Conservation (phyloP, 2,888 invertebrate species). For the Plebejus anna region DNA sequence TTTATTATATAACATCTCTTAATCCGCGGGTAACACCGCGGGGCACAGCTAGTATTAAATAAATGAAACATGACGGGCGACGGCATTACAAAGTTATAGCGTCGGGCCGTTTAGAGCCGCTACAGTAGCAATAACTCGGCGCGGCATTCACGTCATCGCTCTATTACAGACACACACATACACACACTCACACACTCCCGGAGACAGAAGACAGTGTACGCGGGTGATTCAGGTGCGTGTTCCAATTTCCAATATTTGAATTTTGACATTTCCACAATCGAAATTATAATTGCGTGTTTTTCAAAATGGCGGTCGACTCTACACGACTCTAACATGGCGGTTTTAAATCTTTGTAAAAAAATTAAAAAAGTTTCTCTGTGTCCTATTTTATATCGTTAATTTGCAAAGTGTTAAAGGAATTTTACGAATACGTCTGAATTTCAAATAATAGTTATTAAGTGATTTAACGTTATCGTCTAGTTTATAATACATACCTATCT, state of each 20-base stretch:
- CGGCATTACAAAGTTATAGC: constrained; percentile 55
- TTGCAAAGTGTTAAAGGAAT: no score
- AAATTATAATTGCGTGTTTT: neutral
- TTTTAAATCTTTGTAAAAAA: neutral
- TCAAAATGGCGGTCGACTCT: neutral
- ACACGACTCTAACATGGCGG: neutral
- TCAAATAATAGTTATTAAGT: no score
- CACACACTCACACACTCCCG: constrained; percentile 44
- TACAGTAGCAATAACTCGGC: constrained; percentile 80
- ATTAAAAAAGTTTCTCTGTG: no score
- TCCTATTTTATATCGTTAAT: no score
- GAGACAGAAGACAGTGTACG: neutral
- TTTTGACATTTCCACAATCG: neutral
- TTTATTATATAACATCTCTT: no score
- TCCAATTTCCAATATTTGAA: neutral
- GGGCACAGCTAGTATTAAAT: neutral
- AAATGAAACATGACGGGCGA: constrained; percentile 35
- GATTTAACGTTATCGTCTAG: no score
- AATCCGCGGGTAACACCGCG: no score
- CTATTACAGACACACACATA: constrained; percentile 70
- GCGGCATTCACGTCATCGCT: constrained; percentile 80
- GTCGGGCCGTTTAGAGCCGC: constrained; percentile 70
- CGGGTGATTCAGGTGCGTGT: constrained; percentile 3
- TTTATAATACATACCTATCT: neutral
- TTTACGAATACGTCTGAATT: no score